A percentile compares a stretch with the other conserved stretches of the same genome.
Evolutionary conservation across 2,797 vertebrate genomes (phyloP).

Genomic region (Leptodactylus fallax): DNA sequence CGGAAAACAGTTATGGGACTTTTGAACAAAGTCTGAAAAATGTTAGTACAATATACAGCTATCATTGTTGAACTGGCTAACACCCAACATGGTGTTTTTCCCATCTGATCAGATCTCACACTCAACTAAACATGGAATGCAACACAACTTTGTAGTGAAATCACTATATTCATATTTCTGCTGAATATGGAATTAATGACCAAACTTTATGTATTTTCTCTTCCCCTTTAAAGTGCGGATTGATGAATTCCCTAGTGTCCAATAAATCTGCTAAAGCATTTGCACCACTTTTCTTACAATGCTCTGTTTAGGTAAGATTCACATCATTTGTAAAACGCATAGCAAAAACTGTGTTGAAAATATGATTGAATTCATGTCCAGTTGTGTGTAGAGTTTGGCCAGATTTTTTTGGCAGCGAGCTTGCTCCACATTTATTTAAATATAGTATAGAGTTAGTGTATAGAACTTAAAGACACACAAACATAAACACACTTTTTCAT

Average conservation of each 20-base stretch:
- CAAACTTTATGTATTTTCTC: not conserved
- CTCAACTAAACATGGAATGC: not conserved
- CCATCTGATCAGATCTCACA: not conserved
- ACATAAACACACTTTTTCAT: not conserved
- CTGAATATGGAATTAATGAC: conserved; percentile 4
- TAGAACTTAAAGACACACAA: not conserved
- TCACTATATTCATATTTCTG: not conserved
- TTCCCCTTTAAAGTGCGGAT: not conserved
- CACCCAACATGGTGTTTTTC: not conserved
- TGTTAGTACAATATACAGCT: too few relatives aligned
- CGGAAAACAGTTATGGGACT: too few relatives aligned
- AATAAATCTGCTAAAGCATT: not conserved
- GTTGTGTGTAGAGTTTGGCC: not conserved
- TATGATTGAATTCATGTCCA: not conserved
- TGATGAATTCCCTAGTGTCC: not conserved
- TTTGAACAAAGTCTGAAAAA: too few relatives aligned
- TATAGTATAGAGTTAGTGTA: not conserved
- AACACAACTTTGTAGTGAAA: not conserved
- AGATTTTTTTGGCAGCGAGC: not conserved
- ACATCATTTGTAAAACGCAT: not conserved
- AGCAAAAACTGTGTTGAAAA: not conserved
- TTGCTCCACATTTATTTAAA: not conserved
- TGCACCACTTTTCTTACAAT: not conserved
- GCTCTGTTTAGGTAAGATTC: not conserved
- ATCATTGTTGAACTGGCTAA: not conserved